Evolutionary conservation across 2,888 invertebrate species (phyloP).

Genomic region (Abrostola tripartita): DNA sequence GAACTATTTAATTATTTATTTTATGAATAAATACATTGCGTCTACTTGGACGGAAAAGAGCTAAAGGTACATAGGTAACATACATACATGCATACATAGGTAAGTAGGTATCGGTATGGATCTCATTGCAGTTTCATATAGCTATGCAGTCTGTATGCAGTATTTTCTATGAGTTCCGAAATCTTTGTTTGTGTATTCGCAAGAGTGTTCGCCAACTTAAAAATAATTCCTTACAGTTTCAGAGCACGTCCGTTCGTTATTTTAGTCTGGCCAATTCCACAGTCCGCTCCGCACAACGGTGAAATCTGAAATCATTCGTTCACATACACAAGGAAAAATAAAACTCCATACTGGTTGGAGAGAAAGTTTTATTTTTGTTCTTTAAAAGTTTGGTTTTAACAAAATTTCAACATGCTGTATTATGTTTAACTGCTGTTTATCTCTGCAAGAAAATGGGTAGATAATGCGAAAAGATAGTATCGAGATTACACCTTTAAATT

Average conservation of each 20-base stretch:
- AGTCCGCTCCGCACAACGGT: constrained; percentile 70
- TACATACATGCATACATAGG: too few relatives aligned
- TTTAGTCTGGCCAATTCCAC: constrained; percentile 78
- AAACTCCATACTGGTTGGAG: constrained; percentile 46
- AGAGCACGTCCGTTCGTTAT: constrained; percentile 82
- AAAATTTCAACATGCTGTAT: constrained; percentile 6
- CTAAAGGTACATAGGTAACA: neutral
- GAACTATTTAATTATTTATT: too few relatives aligned
- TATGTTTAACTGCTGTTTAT: constrained; percentile 4
- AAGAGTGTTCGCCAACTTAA: constrained; percentile 63
- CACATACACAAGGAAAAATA: constrained; percentile 59
- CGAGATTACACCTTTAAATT: neutral
- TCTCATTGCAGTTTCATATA: neutral
- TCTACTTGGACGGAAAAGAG: too few relatives aligned
- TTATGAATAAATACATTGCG: too few relatives aligned
- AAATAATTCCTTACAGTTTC: constrained; percentile 81
- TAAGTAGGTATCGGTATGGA: neutral
- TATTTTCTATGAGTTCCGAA: constrained; percentile 49
- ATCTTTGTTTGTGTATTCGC: constrained; percentile 61
- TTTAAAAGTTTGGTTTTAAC: constrained; percentile 36
- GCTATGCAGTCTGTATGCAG: constrained; percentile 27
- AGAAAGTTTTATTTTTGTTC: constrained; percentile 52
- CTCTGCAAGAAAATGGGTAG: neutral
- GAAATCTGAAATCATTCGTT: constrained; percentile 71
- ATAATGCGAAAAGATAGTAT: neutral